Percentiles rank a stretch among this genome's conserved stretches.
These are phyloP conservation scores for Lottia gigantea DNA, from an alignment of 2,888 invertebrate species.

Conservation along the genomic window DNA sequence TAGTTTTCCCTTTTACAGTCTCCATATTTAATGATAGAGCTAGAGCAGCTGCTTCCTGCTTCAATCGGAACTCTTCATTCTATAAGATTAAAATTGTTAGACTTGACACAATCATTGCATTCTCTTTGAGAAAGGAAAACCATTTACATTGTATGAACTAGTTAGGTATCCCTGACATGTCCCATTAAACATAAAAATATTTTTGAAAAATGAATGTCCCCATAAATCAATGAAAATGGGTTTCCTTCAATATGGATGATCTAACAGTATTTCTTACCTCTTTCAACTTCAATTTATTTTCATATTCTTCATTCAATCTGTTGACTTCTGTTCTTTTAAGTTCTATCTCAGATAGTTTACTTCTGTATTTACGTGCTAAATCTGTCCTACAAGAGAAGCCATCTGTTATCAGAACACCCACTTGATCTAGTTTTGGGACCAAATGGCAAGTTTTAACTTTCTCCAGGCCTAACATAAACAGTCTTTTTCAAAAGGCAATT, in stretches of 20 bases:
- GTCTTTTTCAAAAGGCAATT: no score
- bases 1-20: conserved; percentile 60
- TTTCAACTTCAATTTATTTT: conserved; percentile 56
- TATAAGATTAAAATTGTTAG: conserved; percentile 28
- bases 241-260: background rate
- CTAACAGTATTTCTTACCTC: conserved; percentile 46
- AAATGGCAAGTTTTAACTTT: background rate
- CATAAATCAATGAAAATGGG: background rate
- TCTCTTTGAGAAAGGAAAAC: no score
- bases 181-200: no score
- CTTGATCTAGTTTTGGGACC: no score
- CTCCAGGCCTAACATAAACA: no score
- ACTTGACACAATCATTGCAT: no score
- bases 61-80: conserved; percentile 61
- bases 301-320: conserved; percentile 58
- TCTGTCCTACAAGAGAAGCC: conserved; percentile 44
- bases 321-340: conserved; percentile 57
- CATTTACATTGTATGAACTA: no score
- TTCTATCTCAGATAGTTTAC: conserved; percentile 60
- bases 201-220: no score
- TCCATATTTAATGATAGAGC: conserved; percentile 65
- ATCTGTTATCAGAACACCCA: no score
- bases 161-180: no score
- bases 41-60: conserved; percentile 64
- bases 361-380: conserved; percentile 53